phyloP scores from a whole-genome alignment of 2,797 vertebrate genomes.

The Syngnathus rostellatus region DNA sequence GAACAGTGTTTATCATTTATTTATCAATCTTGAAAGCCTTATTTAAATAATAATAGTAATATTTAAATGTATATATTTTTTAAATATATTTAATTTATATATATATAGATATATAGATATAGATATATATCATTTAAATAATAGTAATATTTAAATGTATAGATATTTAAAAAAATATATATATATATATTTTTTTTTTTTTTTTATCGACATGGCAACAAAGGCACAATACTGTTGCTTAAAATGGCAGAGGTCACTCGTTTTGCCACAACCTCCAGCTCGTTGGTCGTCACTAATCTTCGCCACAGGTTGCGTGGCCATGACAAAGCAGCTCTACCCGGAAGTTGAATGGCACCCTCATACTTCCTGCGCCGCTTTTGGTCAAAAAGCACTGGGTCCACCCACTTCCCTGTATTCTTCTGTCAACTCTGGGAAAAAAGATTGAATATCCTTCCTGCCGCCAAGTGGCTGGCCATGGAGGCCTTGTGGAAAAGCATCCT shows the following conservation, averaged over 20 bases:
- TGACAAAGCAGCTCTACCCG: constrained; percentile 24
- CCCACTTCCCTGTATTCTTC: constrained; percentile 69
- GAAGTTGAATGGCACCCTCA: constrained; percentile 43
- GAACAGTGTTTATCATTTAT: not conserved
- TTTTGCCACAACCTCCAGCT: not conserved
- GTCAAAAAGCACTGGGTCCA: constrained; percentile 58
- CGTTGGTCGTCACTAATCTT: not conserved
- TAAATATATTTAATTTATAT: too few relatives aligned
- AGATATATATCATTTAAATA: too few relatives aligned
- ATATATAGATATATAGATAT: too few relatives aligned
- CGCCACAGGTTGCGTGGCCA: not conserved
- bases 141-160: too few relatives aligned
- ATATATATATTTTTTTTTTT: too few relatives aligned
- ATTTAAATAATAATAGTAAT: too few relatives aligned
- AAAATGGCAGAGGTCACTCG: too few relatives aligned
- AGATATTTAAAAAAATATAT: too few relatives aligned
- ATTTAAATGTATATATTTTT: too few relatives aligned
- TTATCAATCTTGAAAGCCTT: too few relatives aligned
- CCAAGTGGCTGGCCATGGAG: constrained; percentile 29
- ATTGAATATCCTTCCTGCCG: constrained; percentile 66
- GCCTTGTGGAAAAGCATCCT: constrained; percentile 42
- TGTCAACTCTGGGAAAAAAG: constrained; percentile 67
- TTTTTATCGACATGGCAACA: too few relatives aligned
- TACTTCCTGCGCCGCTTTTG: constrained; percentile 58
- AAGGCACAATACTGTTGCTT: too few relatives aligned